These are phyloP conservation scores for Stenchaetothrips biformis DNA, from an alignment of 2,888 invertebrate species.

Conservation along the genomic window DNA sequence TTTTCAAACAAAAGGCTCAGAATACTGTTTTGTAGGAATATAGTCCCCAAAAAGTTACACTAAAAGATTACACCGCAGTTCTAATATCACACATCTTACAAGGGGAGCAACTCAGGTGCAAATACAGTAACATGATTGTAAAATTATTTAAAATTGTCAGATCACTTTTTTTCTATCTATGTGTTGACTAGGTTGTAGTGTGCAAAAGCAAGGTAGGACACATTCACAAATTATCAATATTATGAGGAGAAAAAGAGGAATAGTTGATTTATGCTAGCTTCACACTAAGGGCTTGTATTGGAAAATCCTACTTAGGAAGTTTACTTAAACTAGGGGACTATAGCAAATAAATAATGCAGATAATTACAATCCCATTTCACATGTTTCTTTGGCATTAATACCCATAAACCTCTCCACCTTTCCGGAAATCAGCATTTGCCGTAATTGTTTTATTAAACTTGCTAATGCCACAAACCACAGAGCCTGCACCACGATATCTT, in stretches of 20 bases:
- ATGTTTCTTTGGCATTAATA: conserved; percentile 38
- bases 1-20: background rate
- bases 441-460: conserved; percentile 58
- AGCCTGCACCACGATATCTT: conserved; percentile 60
- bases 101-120: too few relatives aligned
- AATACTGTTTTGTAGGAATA: background rate
- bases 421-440: conserved; percentile 76
- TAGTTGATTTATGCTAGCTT: background rate
- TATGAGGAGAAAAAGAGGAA: conserved; percentile 1
- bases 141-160: too few relatives aligned
- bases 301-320: conserved; percentile 26
- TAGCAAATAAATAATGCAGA: conserved; percentile 32
- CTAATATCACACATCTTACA: too few relatives aligned
- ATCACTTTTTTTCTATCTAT: too few relatives aligned
- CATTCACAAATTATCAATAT: background rate
- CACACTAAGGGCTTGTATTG: conserved; percentile 21
- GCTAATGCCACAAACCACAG: conserved; percentile 66
- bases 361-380: conserved; percentile 30
- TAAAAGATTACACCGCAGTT: too few relatives aligned
- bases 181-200: too few relatives aligned
- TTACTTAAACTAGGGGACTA: conserved; percentile 27
- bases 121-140: too few relatives aligned
- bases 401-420: conserved; percentile 74
- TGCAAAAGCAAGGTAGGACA: background rate
- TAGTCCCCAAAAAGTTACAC: too few relatives aligned